These are phyloP conservation scores for Fissipunctia ypsillon DNA, from an alignment of 2,888 invertebrate species.

Conservation along the genomic window DNA sequence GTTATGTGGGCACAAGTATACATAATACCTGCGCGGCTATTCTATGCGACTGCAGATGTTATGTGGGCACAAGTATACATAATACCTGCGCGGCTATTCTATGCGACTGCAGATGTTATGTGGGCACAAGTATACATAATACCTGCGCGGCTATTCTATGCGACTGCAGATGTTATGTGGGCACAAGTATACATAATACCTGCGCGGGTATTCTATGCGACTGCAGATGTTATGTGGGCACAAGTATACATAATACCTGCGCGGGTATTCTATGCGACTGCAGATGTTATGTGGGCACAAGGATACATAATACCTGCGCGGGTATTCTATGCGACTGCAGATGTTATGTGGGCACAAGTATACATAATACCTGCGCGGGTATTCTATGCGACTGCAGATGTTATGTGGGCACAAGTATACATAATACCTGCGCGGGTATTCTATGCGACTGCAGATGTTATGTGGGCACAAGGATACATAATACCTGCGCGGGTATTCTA, in stretches of 20 bases:
- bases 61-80: background rate
- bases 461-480: background rate
- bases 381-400: slow-evolving; percentile 11
- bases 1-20: background rate
- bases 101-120: slow-evolving; percentile 13
- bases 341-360: background rate
- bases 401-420: background rate
- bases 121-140: background rate
- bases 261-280: background rate
- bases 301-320: background rate
- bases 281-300: slow-evolving; percentile 25
- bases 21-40: background rate
- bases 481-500: background rate
- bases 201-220: background rate
- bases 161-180: slow-evolving; percentile 8
- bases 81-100: background rate
- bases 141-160: background rate
- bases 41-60: slow-evolving; percentile 13
- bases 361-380: background rate
- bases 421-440: background rate
- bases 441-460: slow-evolving; percentile 14
- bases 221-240: slow-evolving; percentile 17
- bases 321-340: slow-evolving; percentile 7
- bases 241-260: background rate
- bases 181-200: background rate